Evolutionary conservation across 1,140 invertebrate species (phyloP).

Genomic region (Drosophila willistoni): DNA sequence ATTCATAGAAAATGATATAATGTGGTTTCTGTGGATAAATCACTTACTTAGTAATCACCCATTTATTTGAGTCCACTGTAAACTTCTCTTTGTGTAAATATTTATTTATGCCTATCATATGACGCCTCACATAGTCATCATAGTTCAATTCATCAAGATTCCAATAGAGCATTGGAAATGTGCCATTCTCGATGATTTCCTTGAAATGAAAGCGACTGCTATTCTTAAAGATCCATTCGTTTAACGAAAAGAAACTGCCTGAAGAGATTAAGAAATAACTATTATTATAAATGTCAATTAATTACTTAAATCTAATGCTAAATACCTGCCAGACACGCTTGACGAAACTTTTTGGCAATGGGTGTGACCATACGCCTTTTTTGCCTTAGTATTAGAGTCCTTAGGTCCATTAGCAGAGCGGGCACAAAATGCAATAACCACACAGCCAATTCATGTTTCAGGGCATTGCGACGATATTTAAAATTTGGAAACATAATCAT

Average conservation of each 20-base stretch:
- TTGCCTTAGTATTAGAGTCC: conserved; percentile 85
- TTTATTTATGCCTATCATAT: conserved; percentile 91
- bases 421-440: conserved; percentile 90
- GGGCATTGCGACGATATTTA: conserved; percentile 89
- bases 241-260: conserved; percentile 93
- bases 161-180: conserved; percentile 62
- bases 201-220: conserved; percentile 89
- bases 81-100: conserved; percentile 90
- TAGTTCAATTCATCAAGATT: conserved; percentile 85
- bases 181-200: conserved; percentile 46
- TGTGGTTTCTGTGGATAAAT: neutral
- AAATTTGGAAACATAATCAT: conserved; percentile 94
- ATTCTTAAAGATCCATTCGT: conserved; percentile 93
- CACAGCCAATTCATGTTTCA: conserved; percentile 89
- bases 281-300: too few relatives aligned
- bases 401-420: conserved; percentile 90
- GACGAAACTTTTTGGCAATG: conserved; percentile 90
- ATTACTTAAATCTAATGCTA: fast-evolving
- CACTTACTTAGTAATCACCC: conserved; percentile 86
- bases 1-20: too few relatives aligned
- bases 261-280: neutral
- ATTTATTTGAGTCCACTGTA: conserved; percentile 86
- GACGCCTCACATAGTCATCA: conserved; percentile 88
- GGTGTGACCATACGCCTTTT: conserved; percentile 94
- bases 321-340: conserved; percentile 87